phyloP scores from a whole-genome alignment of 2,888 invertebrate species.

The Leucophora obtusa region DNA sequence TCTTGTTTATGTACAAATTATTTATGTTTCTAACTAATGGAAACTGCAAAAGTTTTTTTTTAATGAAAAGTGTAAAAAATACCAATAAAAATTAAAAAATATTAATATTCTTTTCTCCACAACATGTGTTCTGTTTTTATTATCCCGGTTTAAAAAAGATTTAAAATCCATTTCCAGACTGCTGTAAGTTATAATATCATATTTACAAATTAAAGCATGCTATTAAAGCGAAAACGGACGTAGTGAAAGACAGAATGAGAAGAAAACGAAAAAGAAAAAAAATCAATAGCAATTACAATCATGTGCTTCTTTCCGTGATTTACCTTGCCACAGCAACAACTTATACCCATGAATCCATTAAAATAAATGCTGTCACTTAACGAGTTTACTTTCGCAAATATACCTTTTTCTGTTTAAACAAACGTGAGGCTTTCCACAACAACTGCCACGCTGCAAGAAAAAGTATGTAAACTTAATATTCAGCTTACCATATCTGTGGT shows the following conservation, averaged over 20 bases:
- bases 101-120: not conserved
- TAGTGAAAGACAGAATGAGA: not conserved
- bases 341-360: constrained; percentile 38
- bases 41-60: constrained; percentile 3
- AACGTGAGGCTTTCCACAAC: not conserved
- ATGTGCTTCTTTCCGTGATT: constrained; percentile 13
- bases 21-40: constrained; percentile 31
- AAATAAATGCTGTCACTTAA: constrained; percentile 51
- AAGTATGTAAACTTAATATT: too few relatives aligned
- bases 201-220: not conserved
- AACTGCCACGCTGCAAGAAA: too few relatives aligned
- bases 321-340: constrained; percentile 51
- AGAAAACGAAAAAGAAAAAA: not conserved
- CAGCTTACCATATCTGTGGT: too few relatives aligned
- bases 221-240: not conserved
- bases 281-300: constrained; percentile 46
- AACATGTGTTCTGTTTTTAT: not conserved
- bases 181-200: not conserved
- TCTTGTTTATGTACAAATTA: not conserved
- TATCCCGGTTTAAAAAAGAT: not conserved
- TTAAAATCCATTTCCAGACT: not conserved
- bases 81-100: not conserved
- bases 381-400: constrained; percentile 14
- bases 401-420: not conserved
- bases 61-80: not conserved